Percentiles rank a stretch among this genome's conserved stretches.
phyloP scores from a whole-genome alignment of 2,113 vertebrate species.

The Craseonycteris thonglongyai region DNA sequence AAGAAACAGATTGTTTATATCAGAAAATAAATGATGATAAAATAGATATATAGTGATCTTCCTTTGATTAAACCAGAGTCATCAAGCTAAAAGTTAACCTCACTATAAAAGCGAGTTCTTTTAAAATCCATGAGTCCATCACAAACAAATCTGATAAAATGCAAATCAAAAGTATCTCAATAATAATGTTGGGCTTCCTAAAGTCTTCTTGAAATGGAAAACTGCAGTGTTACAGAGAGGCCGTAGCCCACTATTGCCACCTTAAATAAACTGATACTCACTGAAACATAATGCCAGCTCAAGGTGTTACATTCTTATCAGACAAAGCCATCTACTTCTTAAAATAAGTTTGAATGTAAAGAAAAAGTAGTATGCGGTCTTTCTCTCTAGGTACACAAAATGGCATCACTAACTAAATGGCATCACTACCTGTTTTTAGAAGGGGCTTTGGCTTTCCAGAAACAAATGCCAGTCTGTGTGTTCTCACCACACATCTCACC shows the following conservation, averaged over 20 bases:
- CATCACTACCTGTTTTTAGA: background rate
- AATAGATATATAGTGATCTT: background rate
- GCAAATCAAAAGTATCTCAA: background rate
- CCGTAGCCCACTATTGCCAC: fast-evolving
- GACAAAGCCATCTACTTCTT: background rate
- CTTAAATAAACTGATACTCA: background rate
- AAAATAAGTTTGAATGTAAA: background rate
- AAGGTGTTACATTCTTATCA: background rate
- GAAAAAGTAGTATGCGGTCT: background rate
- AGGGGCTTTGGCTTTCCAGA: background rate
- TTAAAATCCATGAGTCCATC: background rate
- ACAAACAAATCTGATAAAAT: background rate
- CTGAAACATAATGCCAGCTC: background rate
- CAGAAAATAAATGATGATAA: background rate
- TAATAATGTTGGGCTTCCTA: background rate
- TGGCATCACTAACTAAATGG: background rate
- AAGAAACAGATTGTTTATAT: background rate
- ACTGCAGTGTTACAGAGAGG: background rate
- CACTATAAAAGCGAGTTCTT: background rate
- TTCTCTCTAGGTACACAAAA: background rate
- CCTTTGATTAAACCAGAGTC: background rate
- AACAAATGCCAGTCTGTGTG: background rate
- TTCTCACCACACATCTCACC: background rate
- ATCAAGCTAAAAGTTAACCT: background rate
- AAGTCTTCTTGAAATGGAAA: background rate